Base-by-base conservation (phyloP, 35 echinoderm and acorn worm species). In the Chiridota heheva region DNA sequence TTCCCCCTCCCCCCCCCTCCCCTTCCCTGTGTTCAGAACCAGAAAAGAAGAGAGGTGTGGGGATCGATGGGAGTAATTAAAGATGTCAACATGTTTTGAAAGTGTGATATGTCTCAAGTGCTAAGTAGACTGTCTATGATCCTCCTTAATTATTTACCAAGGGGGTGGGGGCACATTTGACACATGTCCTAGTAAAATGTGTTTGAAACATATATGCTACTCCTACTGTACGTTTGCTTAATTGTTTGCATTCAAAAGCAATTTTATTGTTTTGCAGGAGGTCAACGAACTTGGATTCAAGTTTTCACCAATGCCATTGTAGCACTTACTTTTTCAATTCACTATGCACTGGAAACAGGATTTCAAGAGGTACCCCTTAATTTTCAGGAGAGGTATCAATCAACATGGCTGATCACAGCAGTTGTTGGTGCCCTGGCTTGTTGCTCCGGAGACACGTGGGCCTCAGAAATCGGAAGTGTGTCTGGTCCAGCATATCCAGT, bases 391-490 rank as follows among this genome's bases (percentile, higher is more conserved):
- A 56, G 88, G 18, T 97, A 88, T 40, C 78, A 87, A 47, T 43
- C 80, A 7, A 91, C 94, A 26, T 91, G 85, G 84, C 58, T 91
- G 3, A 80, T 84, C 4, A 68, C 88, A 40, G 72, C 89, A 38
- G 88, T 97, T 2, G 59, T 97, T 40, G 53, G 77, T 39, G 72
- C 89, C 0, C 84, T 88, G 18, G 88, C 94, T 8, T 97, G 94
- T 40, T 84, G 84, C 53, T 78, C 81, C 69, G 94, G 94, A 2
- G 94, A 97, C 43, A 97, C 94, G 2, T 91, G 85, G 85, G 84
- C 94, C 2, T 97, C 94, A 0, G 94, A 97, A 69, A 80, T 97
- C 26, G 94, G 94, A 2, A 81, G 87, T 39, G 94, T 97, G 20
- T 59, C 86, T 27, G 94, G 94, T 12, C 65, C 64, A 0, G 22